Evolutionary conservation across 2,888 invertebrate species (phyloP), one percentile per base, ranked within the genome.

Genomic region (Drosophila austrosaltans): DNA sequence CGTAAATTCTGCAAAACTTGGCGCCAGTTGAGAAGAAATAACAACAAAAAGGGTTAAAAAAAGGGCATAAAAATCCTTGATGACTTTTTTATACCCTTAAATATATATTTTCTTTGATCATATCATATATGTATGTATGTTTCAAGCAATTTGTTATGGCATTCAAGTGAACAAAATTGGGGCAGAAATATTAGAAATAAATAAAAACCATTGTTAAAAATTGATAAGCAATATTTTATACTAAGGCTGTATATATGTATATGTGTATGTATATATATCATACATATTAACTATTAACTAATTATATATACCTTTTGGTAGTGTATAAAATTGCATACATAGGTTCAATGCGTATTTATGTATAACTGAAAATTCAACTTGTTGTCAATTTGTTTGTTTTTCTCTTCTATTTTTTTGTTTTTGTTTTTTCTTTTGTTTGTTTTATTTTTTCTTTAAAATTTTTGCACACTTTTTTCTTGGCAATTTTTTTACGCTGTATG

Each of bases 401-500:
- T n/a, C 36, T 63, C 25, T 53, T 44, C 28, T 66, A 44, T 53
- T 63, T 53, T 63, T 40, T 42, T 36, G 8, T 28, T 44, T 44
- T 64, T 39, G 48, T 8, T 42, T 12, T 32, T 16, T 16, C 16
- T 16, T 62, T 58, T 61, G 59, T 75, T 71, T 66, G 20, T 32
- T 16, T n/a, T 20, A 44, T 53, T 63, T 53, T 42, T 36, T 54
- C 40, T 4, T 28, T 28, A 28, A 28, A 25, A n/a, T 65, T 72
- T 66, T 66, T 57, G 62, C 63, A 67, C 58, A 66, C 56, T 72
- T 40, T 53, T 61, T 56, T 58, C 20, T 25, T 54, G 30, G 66
- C 74, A 73, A 75, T 69, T 66, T 66, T 75, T 67, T 66, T 63
- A 74, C 69, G 30, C n/a, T 70, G 60, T 70, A 65, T 62, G 72